Evolutionary conservation across 2,113 vertebrate species (phyloP), one percentile per base, ranked within the genome.

Genomic region (Albula glossodonta): DNA sequence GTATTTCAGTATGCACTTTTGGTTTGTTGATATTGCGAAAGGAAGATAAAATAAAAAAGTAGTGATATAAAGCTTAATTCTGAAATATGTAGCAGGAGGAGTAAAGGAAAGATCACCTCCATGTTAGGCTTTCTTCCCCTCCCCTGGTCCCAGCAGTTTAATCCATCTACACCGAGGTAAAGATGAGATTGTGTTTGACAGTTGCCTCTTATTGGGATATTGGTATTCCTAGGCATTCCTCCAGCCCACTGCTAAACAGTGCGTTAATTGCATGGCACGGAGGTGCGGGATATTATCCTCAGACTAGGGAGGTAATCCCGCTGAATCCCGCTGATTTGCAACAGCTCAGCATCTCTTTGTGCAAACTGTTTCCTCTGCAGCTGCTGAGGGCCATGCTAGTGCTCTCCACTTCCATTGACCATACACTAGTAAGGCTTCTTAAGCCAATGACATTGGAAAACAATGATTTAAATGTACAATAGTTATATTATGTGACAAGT

Each of bases 121-220:
- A 9, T 10, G 25, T 41, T 11, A 1, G 31, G 31, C n/a, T 41
- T 11, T 19, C 2, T 13, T 31, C 52, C 51, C 25, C 52, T 56
- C n/a, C 77, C 15, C 17, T 78, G n/a, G 12, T 60, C 81, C 41
- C 31, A 31, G n/a, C 50, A 5, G 2, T 48, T 86, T 50, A 63
- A n/a, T n/a, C 41, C 22, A 12, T 70, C 50, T 56, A 70, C 60
- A 12, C 11, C 15, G 12, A 50, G 60, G 48, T 41, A 25, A 57
- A 66, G 53, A 19, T 51, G 53, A 25, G 84, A 81, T 60, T 12
- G 11, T 25, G 19, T 83, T 83, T 84, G 83, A 84, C 66, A 84
- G 19, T 53, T 41, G 48, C 51, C 63, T 52, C 74, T 53, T 31
- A 77, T 74, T 82, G 50, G 10, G 11, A 25, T 31, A 31, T 86